Conservation (phyloP, 2,888 invertebrate genomes). For the Matsumyia berberina region DNA sequence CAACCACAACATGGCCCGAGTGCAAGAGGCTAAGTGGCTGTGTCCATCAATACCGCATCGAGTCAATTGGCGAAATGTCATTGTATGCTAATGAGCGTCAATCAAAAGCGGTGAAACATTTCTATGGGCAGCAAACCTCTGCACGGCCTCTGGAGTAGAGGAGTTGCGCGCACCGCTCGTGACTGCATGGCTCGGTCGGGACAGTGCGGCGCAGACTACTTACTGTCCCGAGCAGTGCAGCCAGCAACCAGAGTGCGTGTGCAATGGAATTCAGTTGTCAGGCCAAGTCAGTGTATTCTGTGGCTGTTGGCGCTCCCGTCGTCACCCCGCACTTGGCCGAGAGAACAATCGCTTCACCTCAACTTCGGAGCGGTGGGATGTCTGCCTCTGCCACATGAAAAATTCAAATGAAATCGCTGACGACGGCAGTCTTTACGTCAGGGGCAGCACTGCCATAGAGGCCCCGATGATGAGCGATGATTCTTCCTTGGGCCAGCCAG, state of each 20-base stretch:
- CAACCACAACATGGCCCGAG: conserved; percentile 60
- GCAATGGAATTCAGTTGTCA: conserved; percentile 73
- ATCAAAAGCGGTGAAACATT: conserved; percentile 69
- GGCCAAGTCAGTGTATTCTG: conserved; percentile 41
- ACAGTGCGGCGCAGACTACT: conserved; percentile 35
- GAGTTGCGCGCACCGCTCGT: conserved; percentile 24
- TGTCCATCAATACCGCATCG: conserved; percentile 75
- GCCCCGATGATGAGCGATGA: conserved; percentile 51
- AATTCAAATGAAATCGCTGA: conserved; percentile 68
- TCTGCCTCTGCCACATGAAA: conserved; percentile 46
- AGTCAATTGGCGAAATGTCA: conserved; percentile 76
- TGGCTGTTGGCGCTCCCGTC: conserved; percentile 55
- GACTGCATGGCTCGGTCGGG: conserved; percentile 38
- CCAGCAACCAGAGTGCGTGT: conserved; percentile 60
- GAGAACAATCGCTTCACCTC: conserved; percentile 50
- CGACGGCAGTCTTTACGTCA: conserved; percentile 61
- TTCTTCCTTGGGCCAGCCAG: conserved; percentile 21
- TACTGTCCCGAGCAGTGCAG: conserved; percentile 9
- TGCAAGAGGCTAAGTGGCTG: conserved; percentile 76
- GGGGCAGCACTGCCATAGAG: conserved; percentile 16
- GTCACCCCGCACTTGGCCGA: conserved; percentile 14
- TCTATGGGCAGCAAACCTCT: conserved; percentile 43
- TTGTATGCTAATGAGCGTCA: conserved; percentile 76
- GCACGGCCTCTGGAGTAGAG: neutral
- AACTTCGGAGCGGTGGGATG: conserved; percentile 17